phyloP scores from a whole-genome alignment of 2,113 vertebrate species.

The Muntiacus muntjak region DNA sequence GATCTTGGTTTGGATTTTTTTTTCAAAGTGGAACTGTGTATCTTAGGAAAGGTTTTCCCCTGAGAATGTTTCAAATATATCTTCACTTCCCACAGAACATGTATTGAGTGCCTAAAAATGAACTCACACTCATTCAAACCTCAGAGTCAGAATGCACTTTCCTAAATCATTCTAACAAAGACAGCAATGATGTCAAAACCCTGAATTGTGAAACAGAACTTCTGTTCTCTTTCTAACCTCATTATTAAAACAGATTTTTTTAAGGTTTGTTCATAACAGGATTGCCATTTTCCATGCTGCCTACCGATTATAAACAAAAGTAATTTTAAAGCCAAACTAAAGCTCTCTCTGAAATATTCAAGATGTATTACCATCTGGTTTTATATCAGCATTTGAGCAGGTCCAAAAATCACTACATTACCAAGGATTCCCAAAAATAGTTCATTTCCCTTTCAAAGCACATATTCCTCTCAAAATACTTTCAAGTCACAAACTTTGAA shows the following conservation, averaged over 20 bases:
- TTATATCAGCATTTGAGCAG: conserved; percentile 25
- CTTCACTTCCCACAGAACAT: conserved; percentile 43
- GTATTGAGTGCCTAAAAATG: conserved; percentile 27
- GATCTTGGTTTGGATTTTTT: background rate
- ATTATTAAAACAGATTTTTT: conserved; percentile 49
- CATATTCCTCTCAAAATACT: background rate
- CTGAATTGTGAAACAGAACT: conserved; percentile 17
- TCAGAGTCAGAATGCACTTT: conserved; percentile 39
- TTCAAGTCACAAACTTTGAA: background rate
- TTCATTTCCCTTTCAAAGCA: background rate
- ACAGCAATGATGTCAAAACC: conserved; percentile 15
- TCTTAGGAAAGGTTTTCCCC: background rate
- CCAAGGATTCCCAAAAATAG: conserved; percentile 16
- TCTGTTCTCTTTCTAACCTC: conserved; percentile 22
- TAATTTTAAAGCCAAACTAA: conserved; percentile 55
- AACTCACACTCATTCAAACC: conserved; percentile 44
- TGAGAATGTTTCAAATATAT: conserved; percentile 22
- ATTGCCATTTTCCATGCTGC: conserved; percentile 50
- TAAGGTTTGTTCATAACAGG: conserved; percentile 38
- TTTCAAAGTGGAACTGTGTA: background rate
- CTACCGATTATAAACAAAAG: conserved; percentile 37
- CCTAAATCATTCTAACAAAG: conserved; percentile 33
- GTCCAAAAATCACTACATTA: conserved; percentile 25
- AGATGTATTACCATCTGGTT: conserved; percentile 51
- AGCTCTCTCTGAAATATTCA: conserved; percentile 53